Percentiles rank a stretch among this genome's conserved stretches.
These are phyloP conservation scores for Pipistrellus kuhlii DNA, from an alignment of 2,797 vertebrate species.

Conservation along the genomic window DNA sequence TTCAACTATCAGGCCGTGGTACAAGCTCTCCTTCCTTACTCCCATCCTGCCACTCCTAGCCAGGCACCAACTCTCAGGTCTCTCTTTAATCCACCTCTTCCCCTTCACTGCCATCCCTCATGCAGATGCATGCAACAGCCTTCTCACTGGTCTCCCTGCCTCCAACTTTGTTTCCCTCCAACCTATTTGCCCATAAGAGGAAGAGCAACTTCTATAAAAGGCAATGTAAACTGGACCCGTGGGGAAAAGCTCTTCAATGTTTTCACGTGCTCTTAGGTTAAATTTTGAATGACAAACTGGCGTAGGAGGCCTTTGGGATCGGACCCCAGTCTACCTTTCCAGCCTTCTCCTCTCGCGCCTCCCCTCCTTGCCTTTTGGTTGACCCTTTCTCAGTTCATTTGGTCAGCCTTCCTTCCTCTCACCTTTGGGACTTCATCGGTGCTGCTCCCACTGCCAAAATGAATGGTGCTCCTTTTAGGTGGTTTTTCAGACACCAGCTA, in stretches of 20 bases:
- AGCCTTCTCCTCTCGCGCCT: not conserved
- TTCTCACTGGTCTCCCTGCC: not conserved
- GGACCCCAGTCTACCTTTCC: not conserved
- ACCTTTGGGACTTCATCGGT: not conserved
- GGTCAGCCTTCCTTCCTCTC: not conserved
- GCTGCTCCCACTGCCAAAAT: not conserved
- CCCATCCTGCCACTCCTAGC: not conserved
- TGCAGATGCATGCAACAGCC: not conserved
- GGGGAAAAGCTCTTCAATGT: not conserved
- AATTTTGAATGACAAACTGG: not conserved
- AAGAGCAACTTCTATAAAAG: not conserved
- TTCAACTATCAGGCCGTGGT: not conserved
- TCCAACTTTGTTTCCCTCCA: not conserved
- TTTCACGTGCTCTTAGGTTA: not conserved
- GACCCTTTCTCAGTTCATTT: not conserved
- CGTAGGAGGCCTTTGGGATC: not conserved
- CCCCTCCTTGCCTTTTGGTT: not conserved
- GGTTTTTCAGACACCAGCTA: slow-evolving; percentile 2
- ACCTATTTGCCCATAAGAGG: not conserved
- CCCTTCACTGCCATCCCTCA: not conserved
- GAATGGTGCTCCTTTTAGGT: not conserved
- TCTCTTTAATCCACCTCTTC: not conserved
- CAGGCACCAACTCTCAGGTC: not conserved
- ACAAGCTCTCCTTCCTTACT: not conserved
- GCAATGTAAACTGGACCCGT: not conserved